A percentile compares a stretch with the other conserved stretches of the same genome.
Evolutionary conservation across 2,113 vertebrate species (phyloP).

Genomic region (Anolis sagrei): DNA sequence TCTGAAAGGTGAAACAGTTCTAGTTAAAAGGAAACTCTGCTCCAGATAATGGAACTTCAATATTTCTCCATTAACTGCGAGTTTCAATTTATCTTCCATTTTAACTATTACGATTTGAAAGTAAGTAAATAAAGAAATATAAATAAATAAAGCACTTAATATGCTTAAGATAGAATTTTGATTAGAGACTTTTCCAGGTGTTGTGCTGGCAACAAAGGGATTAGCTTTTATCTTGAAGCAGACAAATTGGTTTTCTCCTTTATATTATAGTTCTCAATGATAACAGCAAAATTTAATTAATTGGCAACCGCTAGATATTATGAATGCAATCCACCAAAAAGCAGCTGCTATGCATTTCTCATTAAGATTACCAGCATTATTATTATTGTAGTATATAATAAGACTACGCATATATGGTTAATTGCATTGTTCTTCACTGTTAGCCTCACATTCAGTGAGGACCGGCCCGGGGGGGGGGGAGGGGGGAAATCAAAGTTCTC

Average conservation of each 20-base stretch:
- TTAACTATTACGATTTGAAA: background rate
- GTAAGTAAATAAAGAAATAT: slow-evolving; percentile 23
- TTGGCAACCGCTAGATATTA: slow-evolving; percentile 1
- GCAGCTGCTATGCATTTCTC: background rate
- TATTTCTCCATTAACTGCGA: background rate
- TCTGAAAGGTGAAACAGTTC: background rate
- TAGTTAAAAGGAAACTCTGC: background rate
- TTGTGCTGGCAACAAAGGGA: background rate
- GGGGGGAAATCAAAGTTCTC: too few species aligned
- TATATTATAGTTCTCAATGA: slow-evolving; percentile 5
- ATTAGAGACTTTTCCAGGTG: background rate
- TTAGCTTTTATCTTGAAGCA: slow-evolving; percentile 1
- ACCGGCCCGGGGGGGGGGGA: too few species aligned
- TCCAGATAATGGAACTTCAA: background rate
- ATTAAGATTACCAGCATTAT: background rate
- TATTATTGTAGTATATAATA: background rate
- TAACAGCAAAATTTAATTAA: background rate
- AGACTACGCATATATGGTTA: background rate
- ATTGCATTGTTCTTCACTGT: background rate
- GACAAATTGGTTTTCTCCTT: slow-evolving; percentile 14
- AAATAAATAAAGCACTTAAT: background rate
- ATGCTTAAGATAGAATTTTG: background rate
- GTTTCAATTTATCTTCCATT: background rate
- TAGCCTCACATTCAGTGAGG: background rate
- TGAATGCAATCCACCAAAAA: background rate